Evolutionary conservation across 2,113 vertebrate species (phyloP).

Genomic region (Gopherus evgoodei): DNA sequence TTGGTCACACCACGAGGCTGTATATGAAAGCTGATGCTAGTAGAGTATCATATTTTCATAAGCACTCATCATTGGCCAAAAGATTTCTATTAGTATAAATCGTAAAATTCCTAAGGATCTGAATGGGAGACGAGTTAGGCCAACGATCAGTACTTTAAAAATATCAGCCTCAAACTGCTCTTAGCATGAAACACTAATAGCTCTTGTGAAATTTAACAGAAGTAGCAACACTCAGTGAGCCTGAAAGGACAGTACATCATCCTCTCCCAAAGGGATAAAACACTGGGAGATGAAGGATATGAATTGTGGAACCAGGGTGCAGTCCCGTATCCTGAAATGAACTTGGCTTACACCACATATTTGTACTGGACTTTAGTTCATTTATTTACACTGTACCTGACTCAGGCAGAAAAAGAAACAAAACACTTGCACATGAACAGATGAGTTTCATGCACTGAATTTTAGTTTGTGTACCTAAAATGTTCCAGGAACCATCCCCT

Average conservation of each 20-base stretch:
- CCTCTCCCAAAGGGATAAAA: slow-evolving; percentile 25
- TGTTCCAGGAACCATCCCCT: background rate
- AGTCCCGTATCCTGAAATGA: background rate
- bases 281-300: background rate
- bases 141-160: rapidly evolving
- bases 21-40: rapidly evolving
- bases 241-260: background rate
- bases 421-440: slow-evolving; percentile 7
- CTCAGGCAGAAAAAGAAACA: slow-evolving; percentile 44
- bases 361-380: slow-evolving; percentile 39
- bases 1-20: background rate
- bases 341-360: slow-evolving; percentile 57
- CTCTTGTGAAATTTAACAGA: background rate
- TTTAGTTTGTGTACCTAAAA: background rate
- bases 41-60: background rate
- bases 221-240: background rate
- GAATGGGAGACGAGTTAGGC: background rate
- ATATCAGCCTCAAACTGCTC: rapidly evolving
- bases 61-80: background rate
- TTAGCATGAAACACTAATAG: background rate
- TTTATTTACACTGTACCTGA: slow-evolving; percentile 57
- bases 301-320: background rate
- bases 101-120: background rate
- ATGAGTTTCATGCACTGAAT: slow-evolving; percentile 39
- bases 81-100: background rate